Evolutionary conservation across 2,113 vertebrate species (phyloP).

Genomic region (Desmodus rotundus): DNA sequence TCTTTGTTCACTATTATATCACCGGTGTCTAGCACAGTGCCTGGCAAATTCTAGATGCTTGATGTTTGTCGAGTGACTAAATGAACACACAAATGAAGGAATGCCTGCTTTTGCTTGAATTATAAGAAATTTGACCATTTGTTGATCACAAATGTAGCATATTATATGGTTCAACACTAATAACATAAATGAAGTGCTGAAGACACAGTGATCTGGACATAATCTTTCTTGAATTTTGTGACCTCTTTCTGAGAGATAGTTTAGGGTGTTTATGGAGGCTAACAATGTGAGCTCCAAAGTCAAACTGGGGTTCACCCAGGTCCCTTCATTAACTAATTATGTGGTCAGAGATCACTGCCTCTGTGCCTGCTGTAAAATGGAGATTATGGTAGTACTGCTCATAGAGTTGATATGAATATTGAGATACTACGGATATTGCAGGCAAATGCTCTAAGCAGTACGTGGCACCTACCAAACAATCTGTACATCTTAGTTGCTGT

Average conservation of each 20-base stretch:
- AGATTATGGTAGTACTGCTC: neutral
- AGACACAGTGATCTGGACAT: neutral
- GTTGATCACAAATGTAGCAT: neutral
- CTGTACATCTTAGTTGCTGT: neutral
- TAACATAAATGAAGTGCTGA: neutral
- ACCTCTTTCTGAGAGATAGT: neutral
- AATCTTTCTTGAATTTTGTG: neutral
- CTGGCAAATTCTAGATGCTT: neutral
- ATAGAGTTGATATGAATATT: neutral
- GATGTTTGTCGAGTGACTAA: neutral
- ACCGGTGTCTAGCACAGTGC: neutral
- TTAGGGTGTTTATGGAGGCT: neutral
- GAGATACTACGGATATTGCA: neutral
- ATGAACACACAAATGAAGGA: neutral
- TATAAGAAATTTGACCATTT: neutral
- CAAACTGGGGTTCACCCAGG: neutral
- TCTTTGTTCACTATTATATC: neutral
- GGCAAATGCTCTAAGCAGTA: neutral
- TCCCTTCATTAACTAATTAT: neutral
- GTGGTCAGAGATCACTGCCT: neutral
- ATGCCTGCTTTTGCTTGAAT: neutral
- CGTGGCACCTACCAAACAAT: neutral
- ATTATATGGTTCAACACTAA: neutral
- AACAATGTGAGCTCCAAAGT: neutral
- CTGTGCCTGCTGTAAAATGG: neutral